phyloP scores from a whole-genome alignment of 2,888 invertebrate species.

The Eulithis testata region DNA sequence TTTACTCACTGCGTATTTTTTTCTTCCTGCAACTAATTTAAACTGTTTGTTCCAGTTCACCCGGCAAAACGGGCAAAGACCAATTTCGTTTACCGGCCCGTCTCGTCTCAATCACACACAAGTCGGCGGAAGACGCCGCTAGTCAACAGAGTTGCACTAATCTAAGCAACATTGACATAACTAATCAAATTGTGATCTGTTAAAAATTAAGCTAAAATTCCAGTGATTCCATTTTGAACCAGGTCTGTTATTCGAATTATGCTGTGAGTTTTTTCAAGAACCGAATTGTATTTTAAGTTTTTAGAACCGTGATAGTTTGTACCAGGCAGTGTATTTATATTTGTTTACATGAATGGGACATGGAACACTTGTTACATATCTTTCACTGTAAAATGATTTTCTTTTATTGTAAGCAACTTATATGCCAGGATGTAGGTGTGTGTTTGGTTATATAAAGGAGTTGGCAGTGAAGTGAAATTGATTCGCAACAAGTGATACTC shows the following conservation, averaged over 20 bases:
- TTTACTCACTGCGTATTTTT: not conserved
- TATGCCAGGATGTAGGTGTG: slow-evolving; percentile 29
- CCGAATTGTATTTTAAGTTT: slow-evolving; percentile 39
- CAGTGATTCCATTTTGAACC: slow-evolving; percentile 59
- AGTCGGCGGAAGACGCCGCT: slow-evolving; percentile 86
- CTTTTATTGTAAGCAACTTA: slow-evolving; percentile 40
- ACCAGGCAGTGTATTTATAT: slow-evolving; percentile 69
- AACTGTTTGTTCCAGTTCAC: slow-evolving; percentile 59
- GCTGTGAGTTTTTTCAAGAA: slow-evolving; percentile 51
- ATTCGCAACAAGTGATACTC: slow-evolving; percentile 24
- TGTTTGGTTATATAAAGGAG: slow-evolving; percentile 17
- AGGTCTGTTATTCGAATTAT: slow-evolving; percentile 51
- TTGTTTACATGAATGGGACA: slow-evolving; percentile 60
- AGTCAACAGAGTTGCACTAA: slow-evolving; percentile 81
- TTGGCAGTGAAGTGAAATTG: slow-evolving; percentile 24
- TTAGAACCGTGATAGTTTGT: slow-evolving; percentile 57
- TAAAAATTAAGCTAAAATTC: slow-evolving; percentile 47
- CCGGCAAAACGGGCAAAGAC: slow-evolving; percentile 79
- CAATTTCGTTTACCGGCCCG: slow-evolving; percentile 74
- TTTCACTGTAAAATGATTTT: slow-evolving; percentile 69
- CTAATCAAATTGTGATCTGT: slow-evolving; percentile 61
- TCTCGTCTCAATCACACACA: slow-evolving; percentile 76
- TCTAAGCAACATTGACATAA: slow-evolving; percentile 52
- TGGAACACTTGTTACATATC: slow-evolving; percentile 80
- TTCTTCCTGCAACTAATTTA: not conserved